These are phyloP conservation scores for Andrena bicolor DNA, from an alignment of 2,888 invertebrate species.

Conservation along the genomic window DNA sequence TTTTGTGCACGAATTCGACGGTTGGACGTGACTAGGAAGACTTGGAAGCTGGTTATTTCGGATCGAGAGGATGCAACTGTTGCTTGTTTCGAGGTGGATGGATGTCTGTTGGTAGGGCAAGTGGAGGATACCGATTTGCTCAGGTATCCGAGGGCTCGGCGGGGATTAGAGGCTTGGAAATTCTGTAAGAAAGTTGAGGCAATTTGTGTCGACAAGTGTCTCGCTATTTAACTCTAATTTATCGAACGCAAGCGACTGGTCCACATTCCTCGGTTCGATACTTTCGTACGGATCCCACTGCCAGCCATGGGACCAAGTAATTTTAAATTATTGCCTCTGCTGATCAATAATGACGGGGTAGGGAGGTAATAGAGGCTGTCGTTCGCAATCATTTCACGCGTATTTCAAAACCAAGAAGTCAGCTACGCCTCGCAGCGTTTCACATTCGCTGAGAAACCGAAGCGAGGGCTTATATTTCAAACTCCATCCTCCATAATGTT, in stretches of 20 bases:
- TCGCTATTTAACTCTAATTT: slow-evolving; percentile 14
- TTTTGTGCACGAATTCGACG: background rate
- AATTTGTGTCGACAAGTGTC: slow-evolving; percentile 17
- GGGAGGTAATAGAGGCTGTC: slow-evolving; percentile 25
- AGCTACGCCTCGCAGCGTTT: background rate
- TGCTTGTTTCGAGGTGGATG: no score
- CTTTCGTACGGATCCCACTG: slow-evolving; percentile 11
- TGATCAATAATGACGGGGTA: slow-evolving; percentile 36
- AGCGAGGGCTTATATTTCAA: background rate
- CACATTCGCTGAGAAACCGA: slow-evolving; percentile 5
- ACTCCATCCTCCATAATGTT: background rate
- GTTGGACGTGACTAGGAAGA: background rate
- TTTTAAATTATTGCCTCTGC: slow-evolving; percentile 45
- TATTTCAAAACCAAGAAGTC: slow-evolving; percentile 28
- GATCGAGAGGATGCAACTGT: no score
- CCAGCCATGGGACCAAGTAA: slow-evolving; percentile 2
- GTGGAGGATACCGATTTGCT: no score
- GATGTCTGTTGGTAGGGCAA: no score
- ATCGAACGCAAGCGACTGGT: background rate
- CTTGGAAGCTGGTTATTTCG: no score
- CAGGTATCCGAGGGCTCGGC: no score
- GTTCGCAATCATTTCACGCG: slow-evolving; percentile 25
- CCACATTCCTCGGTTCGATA: slow-evolving; percentile 18
- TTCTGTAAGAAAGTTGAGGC: background rate
- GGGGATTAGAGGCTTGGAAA: background rate